A percentile compares a stretch with the other conserved stretches of the same genome.
These are phyloP conservation scores for Hedychridium roseum DNA, from an alignment of 2,888 invertebrate genomes.

Conservation along the genomic window DNA sequence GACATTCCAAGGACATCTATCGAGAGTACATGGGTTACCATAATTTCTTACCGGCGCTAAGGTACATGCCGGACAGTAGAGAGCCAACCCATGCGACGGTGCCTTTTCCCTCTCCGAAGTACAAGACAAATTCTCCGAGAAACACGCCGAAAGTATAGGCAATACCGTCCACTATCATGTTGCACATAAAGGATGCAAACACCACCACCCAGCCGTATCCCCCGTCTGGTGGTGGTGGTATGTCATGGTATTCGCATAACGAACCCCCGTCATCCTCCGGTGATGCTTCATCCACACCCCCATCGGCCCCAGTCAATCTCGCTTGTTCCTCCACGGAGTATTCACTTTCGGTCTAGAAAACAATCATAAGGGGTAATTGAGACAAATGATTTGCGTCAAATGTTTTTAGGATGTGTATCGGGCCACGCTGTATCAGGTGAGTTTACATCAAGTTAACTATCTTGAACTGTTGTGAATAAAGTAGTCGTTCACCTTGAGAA, in stretches of 20 bases:
- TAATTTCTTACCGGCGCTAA: conserved; percentile 88
- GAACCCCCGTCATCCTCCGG: conserved; percentile 67
- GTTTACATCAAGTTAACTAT: no score
- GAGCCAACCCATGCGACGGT: conserved; percentile 95
- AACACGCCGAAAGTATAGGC: conserved; percentile 98
- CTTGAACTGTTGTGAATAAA: no score
- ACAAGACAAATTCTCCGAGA: conserved; percentile 79
- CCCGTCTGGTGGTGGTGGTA: conserved; percentile 89
- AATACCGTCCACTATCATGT: conserved; percentile 97
- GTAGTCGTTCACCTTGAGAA: conserved; percentile 37
- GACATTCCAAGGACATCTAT: no score
- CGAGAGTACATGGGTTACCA: no score
- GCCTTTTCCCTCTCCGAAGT: conserved; percentile 86
- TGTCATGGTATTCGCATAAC: conserved; percentile 76
- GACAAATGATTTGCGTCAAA: no score
- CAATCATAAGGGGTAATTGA: no score
- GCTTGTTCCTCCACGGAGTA: conserved; percentile 86
- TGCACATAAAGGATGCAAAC: conserved; percentile 95
- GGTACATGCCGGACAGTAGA: conserved; percentile 92
- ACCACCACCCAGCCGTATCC: conserved; percentile 97
- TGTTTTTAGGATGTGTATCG: no score
- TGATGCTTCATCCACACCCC: conserved; percentile 70
- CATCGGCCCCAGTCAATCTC: conserved; percentile 76
- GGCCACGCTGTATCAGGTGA: no score
- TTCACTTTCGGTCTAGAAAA: conserved; percentile 82